Base-by-base conservation (phyloP, 2,888 invertebrate genomes). In the Cheilosia pagana region DNA sequence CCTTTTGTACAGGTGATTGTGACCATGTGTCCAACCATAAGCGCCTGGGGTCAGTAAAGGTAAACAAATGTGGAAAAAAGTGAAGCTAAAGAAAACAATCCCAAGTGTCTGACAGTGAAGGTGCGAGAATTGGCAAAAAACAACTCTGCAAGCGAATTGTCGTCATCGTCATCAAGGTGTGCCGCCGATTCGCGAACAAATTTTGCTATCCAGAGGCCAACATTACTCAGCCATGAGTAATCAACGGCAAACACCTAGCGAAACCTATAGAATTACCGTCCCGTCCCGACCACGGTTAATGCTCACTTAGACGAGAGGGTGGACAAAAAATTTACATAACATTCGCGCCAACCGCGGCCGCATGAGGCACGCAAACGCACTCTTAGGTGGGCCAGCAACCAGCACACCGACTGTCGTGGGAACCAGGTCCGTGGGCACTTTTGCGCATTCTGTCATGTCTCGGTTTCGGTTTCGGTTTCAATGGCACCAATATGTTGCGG, bases 91-190 rank as follows among this genome's bases (percentile, higher is more conserved):
- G 16, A 65, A 52, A 35, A 52, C 7, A 35, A 35, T 14, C 50
- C 55, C 12, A 21, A 57, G 21, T 10, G 41, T 59, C 62, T 31
- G 50, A 41, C 43, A 39, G 25, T 60, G 55, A 72, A 78, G 82
- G 82, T 78, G 28, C 8, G 77, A 82, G 78, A 82, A 78, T 23
- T 78, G 39, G 62, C 39, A 62, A 21, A 19, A 45, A 50, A 62
- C 60, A 62, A 55, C 48, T n/a, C 41, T 53, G 16, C 41, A 23
- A 41, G 43, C 41, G 67, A 14, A 68, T 74, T 74, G 68, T 74
- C 83, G 72, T 83, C 83, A 83, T 74, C 83, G 72, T 83, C 83
- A 83, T 74, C 72, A 83, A 79, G 83, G 83, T 68, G 83, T 79
- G 83, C 68, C 74, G 77, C 52, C 74, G 77, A 43, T 55, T 45